Evolutionary conservation across 2,888 invertebrate species (phyloP), one percentile per base, ranked within the genome.

Genomic region (Leptinotarsa haldemani): DNA sequence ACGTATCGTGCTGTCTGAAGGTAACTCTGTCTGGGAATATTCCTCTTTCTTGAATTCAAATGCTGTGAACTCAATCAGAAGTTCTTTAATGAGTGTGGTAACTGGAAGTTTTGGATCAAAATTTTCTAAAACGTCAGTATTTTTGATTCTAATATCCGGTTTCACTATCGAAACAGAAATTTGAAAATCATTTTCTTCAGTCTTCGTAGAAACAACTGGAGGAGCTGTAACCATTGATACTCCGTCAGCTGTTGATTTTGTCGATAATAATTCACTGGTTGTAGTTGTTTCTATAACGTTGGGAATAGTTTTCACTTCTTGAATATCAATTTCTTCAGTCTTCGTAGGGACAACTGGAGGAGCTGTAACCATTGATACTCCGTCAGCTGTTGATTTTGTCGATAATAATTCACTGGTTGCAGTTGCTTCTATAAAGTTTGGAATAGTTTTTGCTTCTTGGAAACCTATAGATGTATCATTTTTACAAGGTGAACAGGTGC

Each of bases 81-180:
- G 56, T 15, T 75, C 65, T 56, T 80, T 81, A 16, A 80, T n/a
- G 4, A 80, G 20, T 58, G 74, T 50, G n/a, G 61, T 25, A 25
- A 82, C 81, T 12, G 67, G 50, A n/a, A 61, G n/a, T 52, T 72
- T 76, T 13, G 61, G 64, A 22, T 77, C 67, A 2, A 78, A 53
- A 7, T 70, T 56, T 18, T 77, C 72, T 12, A 78, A 53, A 16
- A 80, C 7, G 20, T 61, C 40, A 25, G 69, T 77, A 65, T 79
- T 78, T 71, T 76, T 75, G 25, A 81, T 77, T 20, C 61, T 65
- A 16, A 82, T 75, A 53, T 78, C 74, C 2, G 80, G 79, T 65
- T 53, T 74, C 16, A 80, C 75, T 25, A 78, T 65, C 2, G 77
- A 72, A 53, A 25, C 16, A 15, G 18, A 40, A 40, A 12, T 9